Evolutionary conservation across 2,888 invertebrate genomes (phyloP).

Genomic region (Leucania comma): DNA sequence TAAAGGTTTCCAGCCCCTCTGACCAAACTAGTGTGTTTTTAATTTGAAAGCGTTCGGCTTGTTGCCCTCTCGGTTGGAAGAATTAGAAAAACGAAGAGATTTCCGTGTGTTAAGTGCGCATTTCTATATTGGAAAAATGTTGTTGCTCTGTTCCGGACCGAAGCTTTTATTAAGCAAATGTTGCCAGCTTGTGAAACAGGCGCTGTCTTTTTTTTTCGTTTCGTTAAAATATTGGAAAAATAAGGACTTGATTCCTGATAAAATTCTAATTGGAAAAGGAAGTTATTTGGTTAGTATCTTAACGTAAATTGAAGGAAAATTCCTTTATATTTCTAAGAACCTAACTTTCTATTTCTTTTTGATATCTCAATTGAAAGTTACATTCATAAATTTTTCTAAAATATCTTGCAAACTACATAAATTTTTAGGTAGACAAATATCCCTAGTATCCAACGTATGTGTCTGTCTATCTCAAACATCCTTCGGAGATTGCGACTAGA

Average conservation of each 20-base stretch:
- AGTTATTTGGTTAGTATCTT: neutral
- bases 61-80: conserved; percentile 30
- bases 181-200: conserved; percentile 12
- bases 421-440: neutral
- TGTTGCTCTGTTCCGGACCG: conserved; percentile 1
- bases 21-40: conserved; percentile 54
- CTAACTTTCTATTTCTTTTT: neutral
- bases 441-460: conserved; percentile 15
- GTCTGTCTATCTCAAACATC: conserved; percentile 45
- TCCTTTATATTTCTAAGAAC: no score
- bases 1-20: conserved; percentile 31
- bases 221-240: conserved; percentile 12
- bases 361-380: neutral
- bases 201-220: conserved; percentile 2
- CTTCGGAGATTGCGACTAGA: conserved; percentile 44
- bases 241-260: neutral
- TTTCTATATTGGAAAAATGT: conserved; percentile 40
- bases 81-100: conserved; percentile 50
- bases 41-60: conserved; percentile 38
- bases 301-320: neutral
- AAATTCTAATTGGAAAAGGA: neutral
- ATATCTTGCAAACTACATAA: neutral
- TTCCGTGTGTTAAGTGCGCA: conserved; percentile 32
- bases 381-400: neutral
- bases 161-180: conserved; percentile 19